Evolutionary conservation across 2,113 vertebrate species (phyloP).

Genomic region (Nothocercus julius): DNA sequence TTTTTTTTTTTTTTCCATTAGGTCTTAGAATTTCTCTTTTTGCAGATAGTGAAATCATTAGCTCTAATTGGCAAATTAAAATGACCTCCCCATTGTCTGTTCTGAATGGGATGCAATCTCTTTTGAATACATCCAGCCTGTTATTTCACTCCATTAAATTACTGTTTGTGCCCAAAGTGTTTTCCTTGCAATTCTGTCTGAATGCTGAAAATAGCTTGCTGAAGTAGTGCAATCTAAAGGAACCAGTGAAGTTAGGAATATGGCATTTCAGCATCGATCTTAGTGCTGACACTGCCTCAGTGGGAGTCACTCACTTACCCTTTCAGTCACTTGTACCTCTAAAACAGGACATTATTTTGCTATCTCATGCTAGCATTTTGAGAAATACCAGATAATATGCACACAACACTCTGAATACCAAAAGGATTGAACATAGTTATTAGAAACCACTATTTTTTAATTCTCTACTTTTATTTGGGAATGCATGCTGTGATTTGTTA

Average conservation of each 20-base stretch:
- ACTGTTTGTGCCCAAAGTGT: background rate
- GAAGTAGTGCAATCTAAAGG: background rate
- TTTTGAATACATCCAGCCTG: background rate
- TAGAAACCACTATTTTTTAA: background rate
- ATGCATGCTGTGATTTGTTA: background rate
- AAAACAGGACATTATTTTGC: rapidly evolving
- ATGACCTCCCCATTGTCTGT: background rate
- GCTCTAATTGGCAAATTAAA: constrained; percentile 6
- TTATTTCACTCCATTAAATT: background rate
- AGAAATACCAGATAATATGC: background rate
- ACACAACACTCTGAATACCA: background rate
- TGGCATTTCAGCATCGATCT: background rate
- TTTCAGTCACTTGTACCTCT: background rate
- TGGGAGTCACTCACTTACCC: background rate
- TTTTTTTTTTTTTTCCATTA: background rate
- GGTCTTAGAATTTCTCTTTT: background rate
- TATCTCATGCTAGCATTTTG: background rate
- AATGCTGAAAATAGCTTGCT: background rate
- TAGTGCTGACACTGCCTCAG: background rate
- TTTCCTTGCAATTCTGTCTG: background rate
- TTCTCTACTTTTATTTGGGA: background rate
- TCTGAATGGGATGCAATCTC: background rate
- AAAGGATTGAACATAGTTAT: background rate
- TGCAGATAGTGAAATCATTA: background rate
- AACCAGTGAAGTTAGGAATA: background rate